Percentiles rank a stretch among this genome's conserved stretches.
phyloP scores from a whole-genome alignment of 2,797 vertebrate species.

The Numenius phaeopus region DNA sequence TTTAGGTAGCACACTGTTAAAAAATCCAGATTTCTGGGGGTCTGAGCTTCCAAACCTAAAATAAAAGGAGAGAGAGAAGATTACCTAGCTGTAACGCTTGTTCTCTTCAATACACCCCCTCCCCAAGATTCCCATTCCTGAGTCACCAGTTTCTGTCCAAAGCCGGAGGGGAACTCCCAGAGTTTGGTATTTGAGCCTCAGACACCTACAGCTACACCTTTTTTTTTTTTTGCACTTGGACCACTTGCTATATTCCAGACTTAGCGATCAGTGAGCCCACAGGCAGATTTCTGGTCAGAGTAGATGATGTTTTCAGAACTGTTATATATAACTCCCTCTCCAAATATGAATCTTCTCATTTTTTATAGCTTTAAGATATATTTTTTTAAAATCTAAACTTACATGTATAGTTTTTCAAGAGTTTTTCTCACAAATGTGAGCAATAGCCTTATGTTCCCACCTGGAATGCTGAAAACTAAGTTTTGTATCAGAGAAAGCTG shows the following conservation, averaged over 20 bases:
- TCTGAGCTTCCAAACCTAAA: slow-evolving; percentile 40
- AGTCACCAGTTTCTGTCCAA: not conserved
- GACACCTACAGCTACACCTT: not conserved
- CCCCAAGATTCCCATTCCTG: not conserved
- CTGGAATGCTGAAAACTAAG: not conserved
- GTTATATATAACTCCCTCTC: not conserved
- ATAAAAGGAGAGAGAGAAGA: slow-evolving; percentile 8
- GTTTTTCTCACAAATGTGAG: not conserved
- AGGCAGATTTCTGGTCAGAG: not conserved
- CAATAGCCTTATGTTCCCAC: not conserved
- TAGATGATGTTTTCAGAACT: not conserved
- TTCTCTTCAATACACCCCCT: not conserved
- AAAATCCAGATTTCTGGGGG: not conserved
- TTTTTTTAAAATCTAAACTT: not conserved
- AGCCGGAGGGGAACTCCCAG: not conserved
- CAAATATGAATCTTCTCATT: rapidly evolving
- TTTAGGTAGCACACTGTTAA: not conserved
- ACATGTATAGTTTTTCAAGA: not conserved
- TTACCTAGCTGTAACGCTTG: not conserved
- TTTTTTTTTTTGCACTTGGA: not conserved
- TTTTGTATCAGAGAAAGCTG: not conserved
- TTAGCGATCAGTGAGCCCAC: not conserved
- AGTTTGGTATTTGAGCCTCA: not conserved
- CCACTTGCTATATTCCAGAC: not conserved
- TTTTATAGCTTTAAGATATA: not conserved